Conservation (phyloP, 2,113 vertebrate genomes). For the Rhinolophus ferrumequinum region DNA sequence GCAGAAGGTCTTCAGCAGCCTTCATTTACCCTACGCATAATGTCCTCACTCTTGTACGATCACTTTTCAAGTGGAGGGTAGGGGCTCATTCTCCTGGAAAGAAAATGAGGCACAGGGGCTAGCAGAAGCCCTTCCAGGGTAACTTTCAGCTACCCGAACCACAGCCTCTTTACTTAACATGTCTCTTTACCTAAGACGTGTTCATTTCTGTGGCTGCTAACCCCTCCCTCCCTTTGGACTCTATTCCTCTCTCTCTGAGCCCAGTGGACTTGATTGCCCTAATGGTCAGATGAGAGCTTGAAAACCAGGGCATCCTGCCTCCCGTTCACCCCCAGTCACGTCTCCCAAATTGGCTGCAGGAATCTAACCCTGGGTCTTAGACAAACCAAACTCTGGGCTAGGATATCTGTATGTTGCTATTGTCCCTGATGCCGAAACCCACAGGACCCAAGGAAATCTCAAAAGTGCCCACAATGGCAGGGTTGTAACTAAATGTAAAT, state of each 20-base stretch:
- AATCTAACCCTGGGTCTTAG: neutral
- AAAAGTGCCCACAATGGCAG: neutral
- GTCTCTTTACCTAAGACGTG: neutral
- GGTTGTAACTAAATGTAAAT: neutral
- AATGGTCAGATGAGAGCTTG: neutral
- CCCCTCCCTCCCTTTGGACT: neutral
- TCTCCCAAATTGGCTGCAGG: neutral
- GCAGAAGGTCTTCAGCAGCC: neutral
- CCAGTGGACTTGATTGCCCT: neutral
- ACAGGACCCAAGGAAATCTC: neutral
- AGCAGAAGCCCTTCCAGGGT: neutral
- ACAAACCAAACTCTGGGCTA: neutral
- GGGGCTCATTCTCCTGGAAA: neutral
- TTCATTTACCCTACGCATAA: neutral
- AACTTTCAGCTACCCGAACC: neutral
- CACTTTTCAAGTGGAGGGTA: neutral
- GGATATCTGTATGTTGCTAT: neutral
- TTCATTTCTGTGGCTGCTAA: neutral
- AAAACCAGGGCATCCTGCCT: neutral
- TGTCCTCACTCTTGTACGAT: neutral
- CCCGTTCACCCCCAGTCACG: neutral
- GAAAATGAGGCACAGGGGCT: neutral
- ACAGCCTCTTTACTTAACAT: neutral
- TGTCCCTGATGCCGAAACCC: neutral
- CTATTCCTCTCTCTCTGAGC: neutral